phyloP scores from a whole-genome alignment of 2,797 vertebrate species.

The Capromys pilorides region DNA sequence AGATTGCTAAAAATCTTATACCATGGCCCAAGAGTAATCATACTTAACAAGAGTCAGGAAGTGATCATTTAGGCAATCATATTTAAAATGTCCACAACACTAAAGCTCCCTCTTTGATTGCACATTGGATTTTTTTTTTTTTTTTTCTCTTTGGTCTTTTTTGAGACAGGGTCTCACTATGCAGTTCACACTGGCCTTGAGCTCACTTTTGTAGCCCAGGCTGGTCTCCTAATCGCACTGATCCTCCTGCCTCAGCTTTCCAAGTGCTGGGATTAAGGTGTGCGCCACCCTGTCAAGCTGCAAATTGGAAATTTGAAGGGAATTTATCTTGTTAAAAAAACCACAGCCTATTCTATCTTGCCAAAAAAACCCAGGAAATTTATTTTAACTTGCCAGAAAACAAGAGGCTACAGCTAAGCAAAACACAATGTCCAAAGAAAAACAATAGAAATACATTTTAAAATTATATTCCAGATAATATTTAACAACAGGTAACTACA shows the following conservation, averaged over 20 bases:
- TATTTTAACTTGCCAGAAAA: constrained; percentile 58
- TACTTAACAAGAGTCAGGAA: neutral
- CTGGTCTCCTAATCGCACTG: too few species aligned
- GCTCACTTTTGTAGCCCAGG: too few species aligned
- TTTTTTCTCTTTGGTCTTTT: too few species aligned
- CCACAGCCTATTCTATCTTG: neutral
- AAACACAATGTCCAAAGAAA: constrained; percentile 46
- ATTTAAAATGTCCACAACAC: neutral
- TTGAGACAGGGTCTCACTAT: too few species aligned
- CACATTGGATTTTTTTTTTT: too few species aligned
- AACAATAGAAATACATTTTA: neutral
- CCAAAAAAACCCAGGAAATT: neutral
- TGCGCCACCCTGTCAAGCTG: too few species aligned
- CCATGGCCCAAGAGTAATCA: neutral
- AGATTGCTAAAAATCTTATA: neutral
- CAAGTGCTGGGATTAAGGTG: too few species aligned
- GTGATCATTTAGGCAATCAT: neutral
- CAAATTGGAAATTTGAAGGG: neutral
- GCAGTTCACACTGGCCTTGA: too few species aligned
- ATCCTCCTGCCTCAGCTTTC: too few species aligned
- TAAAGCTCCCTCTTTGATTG: neutral
- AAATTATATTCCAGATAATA: constrained; percentile 29
- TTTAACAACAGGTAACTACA: constrained; percentile 53
- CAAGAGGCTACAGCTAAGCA: constrained; percentile 1
- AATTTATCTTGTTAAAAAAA: constrained; percentile 52